phyloP scores from a whole-genome alignment of 37 sponge, comb jelly and placozoan species.

The Axinella damicornis region DNA sequence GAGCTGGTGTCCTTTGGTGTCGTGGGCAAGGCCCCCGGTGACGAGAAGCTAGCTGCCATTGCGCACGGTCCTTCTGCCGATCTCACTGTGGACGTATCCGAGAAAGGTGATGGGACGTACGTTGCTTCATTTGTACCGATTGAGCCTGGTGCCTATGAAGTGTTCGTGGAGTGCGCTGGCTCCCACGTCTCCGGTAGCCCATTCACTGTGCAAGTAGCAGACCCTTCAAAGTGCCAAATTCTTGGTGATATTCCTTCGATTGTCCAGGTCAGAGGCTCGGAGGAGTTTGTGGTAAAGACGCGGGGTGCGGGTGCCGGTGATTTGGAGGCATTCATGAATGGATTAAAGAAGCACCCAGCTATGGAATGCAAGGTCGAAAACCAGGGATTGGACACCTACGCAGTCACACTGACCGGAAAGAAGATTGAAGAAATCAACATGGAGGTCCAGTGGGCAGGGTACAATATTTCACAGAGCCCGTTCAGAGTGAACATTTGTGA shows the following conservation, averaged over 20 bases:
- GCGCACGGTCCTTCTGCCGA: constrained; percentile 85
- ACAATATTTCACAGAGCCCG: constrained; percentile 60
- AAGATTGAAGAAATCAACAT: constrained; percentile 23
- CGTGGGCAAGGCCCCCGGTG: constrained; percentile 41
- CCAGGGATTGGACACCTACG: constrained; percentile 58
- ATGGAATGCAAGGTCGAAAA: constrained; percentile 26
- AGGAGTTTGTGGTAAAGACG: constrained; percentile 70
- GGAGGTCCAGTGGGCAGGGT: constrained; percentile 64
- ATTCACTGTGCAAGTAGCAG: constrained; percentile 63
- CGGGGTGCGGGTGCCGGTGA: constrained; percentile 76
- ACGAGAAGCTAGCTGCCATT: constrained; percentile 35
- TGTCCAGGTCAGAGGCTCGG: constrained; percentile 58
- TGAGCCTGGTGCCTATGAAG: constrained; percentile 73
- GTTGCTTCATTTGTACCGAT: constrained; percentile 71
- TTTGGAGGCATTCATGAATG: constrained; percentile 42
- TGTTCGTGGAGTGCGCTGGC: constrained; percentile 84
- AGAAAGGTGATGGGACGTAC: constrained; percentile 15
- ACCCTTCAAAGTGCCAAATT: constrained; percentile 72
- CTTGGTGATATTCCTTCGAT: constrained; percentile 50
- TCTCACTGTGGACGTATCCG: constrained; percentile 39
- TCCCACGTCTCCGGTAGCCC: constrained; percentile 77
- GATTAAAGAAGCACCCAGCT: constrained; percentile 5
- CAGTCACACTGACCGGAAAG: constrained; percentile 31
- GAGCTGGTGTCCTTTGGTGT: constrained; percentile 70
- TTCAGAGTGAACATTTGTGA: constrained; percentile 69